Evolutionary conservation across 37 sponge, comb jelly and placozoan species (phyloP).

Genomic region (Chondrosia reniformis): DNA sequence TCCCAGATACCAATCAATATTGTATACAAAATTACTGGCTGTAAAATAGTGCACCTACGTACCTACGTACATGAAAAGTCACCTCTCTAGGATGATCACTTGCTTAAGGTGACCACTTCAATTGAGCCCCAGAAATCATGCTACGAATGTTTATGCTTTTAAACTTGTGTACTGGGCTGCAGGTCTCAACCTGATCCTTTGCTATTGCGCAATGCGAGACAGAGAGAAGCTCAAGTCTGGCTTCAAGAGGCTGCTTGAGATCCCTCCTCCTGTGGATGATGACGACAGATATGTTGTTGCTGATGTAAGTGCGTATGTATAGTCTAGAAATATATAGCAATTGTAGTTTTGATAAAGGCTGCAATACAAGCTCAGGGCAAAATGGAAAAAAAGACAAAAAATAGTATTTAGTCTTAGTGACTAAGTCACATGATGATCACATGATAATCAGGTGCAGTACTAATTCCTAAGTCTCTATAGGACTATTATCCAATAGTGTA

Average conservation of each 20-base stretch:
- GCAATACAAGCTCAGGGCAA: too few species aligned
- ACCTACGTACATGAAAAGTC: constrained; percentile 13
- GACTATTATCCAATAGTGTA: too few species aligned
- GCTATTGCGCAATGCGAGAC: constrained; percentile 92
- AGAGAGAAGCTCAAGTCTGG: constrained; percentile 87
- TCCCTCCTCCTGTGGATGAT: constrained; percentile 43
- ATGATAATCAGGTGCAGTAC: too few species aligned
- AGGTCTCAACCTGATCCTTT: constrained; percentile 85
- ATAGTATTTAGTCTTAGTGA: too few species aligned
- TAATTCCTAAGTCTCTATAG: too few species aligned
- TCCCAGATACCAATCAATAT: too few species aligned
- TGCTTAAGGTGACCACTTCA: too few species aligned
- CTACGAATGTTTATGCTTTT: neutral
- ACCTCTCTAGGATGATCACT: too few species aligned
- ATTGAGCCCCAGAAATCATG: neutral
- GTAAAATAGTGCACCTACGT: neutral
- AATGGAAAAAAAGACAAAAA: too few species aligned
- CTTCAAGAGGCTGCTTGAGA: constrained; percentile 70
- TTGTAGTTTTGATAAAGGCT: too few species aligned
- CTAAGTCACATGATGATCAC: too few species aligned
- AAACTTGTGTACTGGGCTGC: neutral
- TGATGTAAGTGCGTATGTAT: constrained; percentile 37
- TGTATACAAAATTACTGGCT: neutral
- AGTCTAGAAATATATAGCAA: too few species aligned
- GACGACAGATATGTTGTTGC: constrained; percentile 81